Evolutionary conservation across 2,113 vertebrate species (phyloP).

Genomic region (Scartelaos histophorus): DNA sequence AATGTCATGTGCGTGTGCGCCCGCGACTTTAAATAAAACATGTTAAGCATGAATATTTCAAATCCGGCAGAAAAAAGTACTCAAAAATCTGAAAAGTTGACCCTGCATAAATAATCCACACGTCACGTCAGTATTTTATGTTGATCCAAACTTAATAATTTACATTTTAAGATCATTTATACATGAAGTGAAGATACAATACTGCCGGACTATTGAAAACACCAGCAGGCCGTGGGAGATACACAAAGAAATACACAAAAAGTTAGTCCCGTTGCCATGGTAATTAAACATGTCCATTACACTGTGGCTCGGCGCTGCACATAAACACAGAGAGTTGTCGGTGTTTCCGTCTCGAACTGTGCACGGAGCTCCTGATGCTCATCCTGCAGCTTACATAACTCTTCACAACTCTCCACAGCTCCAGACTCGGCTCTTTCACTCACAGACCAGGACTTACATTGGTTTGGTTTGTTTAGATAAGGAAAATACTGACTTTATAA

Average conservation of each 20-base stretch:
- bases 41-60: neutral
- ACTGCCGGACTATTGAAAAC: too few species aligned
- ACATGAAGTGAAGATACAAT: too few species aligned
- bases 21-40: neutral
- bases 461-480: too few species aligned
- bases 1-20: neutral
- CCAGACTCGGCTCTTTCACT: neutral
- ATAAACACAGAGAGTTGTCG: constrained; percentile 43
- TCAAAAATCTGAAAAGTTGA: neutral
- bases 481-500: too few species aligned
- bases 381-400: constrained; percentile 10
- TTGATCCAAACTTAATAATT: too few species aligned
- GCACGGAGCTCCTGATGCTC: constrained; percentile 6
- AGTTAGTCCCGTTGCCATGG: too few species aligned
- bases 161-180: too few species aligned
- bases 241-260: too few species aligned
- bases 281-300: neutral
- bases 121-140: too few species aligned
- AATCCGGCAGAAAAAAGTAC: neutral
- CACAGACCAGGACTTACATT: too few species aligned
- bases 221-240: too few species aligned
- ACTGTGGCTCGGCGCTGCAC: constrained; percentile 52
- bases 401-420: neutral
- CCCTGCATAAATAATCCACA: too few species aligned
- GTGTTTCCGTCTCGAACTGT: constrained; percentile 25